Conservation (phyloP, 2,797 vertebrate species). For the Mus minutoides region DNA sequence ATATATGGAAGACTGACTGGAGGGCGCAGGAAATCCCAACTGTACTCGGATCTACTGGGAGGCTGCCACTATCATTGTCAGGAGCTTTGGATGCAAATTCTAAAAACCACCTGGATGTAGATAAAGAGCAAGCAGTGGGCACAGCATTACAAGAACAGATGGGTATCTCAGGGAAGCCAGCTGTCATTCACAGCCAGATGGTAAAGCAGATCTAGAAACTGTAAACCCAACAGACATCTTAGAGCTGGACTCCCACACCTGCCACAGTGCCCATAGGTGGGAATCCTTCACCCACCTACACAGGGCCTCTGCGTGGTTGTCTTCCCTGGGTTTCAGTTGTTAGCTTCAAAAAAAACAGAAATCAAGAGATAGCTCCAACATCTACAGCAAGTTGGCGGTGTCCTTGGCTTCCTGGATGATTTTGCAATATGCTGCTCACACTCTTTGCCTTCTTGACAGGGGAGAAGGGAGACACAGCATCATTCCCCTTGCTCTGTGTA, state of each 20-base stretch:
- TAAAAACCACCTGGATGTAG: background rate
- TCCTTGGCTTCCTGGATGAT: constrained; percentile 57
- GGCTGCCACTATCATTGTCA: background rate
- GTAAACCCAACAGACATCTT: background rate
- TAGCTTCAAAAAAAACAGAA: constrained; percentile 53
- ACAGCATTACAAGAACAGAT: background rate
- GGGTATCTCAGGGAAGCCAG: background rate
- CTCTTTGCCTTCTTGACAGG: constrained; percentile 66
- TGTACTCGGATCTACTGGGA: background rate
- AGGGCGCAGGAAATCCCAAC: fast-evolving
- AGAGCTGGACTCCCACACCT: constrained; percentile 16
- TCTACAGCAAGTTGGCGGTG: background rate
- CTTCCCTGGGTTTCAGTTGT: background rate
- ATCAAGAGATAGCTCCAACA: constrained; percentile 41
- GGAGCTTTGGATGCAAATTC: background rate
- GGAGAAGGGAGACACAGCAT: constrained; percentile 26
- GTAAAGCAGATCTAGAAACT: background rate
- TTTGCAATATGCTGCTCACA: constrained; percentile 68
- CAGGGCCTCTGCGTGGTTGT: constrained; percentile 14
- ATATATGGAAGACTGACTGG: no score
- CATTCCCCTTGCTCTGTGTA: constrained; percentile 6
- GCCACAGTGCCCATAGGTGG: background rate
- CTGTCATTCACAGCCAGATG: background rate
- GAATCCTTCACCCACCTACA: background rate
- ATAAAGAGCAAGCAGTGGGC: background rate